Evolutionary conservation across 2,113 vertebrate genomes (phyloP).

Genomic region (Centropristis striata): DNA sequence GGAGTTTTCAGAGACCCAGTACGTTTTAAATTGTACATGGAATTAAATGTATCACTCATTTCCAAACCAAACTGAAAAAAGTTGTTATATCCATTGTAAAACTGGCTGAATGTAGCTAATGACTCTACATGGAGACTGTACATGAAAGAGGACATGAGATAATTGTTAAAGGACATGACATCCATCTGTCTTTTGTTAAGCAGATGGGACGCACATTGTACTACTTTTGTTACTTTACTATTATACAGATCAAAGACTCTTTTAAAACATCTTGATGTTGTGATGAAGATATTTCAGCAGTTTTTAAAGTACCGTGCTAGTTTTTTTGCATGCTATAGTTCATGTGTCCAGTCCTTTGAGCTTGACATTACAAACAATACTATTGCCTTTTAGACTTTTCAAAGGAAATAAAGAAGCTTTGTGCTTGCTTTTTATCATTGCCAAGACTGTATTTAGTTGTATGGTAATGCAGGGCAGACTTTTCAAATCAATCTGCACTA

Average conservation of each 20-base stretch:
- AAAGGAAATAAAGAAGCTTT: not conserved
- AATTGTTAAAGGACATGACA: not conserved
- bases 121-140: not conserved
- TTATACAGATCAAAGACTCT: conserved; percentile 34
- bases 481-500: not conserved
- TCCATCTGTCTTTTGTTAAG: conserved; percentile 18
- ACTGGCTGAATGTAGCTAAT: not conserved
- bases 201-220: conserved; percentile 45
- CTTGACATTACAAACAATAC: not conserved
- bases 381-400: not conserved
- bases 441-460: not conserved
- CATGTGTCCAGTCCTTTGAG: not conserved
- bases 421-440: not conserved
- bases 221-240: not conserved
- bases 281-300: not conserved
- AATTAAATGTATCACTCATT: not conserved
- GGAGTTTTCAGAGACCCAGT: not conserved
- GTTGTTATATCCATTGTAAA: not conserved
- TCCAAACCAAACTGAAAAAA: not conserved
- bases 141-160: conserved; percentile 5
- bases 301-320: not conserved
- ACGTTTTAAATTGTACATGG: not conserved
- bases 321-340: not conserved
- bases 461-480: not conserved
- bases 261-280: conserved; percentile 13